Evolutionary conservation across 2,113 vertebrate species (phyloP).

Genomic region (Lagopus muta): DNA sequence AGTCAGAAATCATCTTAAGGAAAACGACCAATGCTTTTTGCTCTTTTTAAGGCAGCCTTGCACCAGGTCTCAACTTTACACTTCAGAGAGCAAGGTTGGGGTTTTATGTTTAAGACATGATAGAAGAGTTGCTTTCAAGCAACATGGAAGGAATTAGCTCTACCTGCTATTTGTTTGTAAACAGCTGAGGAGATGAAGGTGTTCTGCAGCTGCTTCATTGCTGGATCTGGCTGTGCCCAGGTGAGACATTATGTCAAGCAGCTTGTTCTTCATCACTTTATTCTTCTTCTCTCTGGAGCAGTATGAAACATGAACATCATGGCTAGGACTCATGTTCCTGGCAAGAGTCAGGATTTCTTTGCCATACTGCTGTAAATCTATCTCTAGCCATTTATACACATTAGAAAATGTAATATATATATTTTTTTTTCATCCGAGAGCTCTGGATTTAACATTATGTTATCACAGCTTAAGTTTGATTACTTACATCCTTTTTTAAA

Average conservation of each 20-base stretch:
- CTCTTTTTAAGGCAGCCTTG: neutral
- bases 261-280: neutral
- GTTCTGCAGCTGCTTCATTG: neutral
- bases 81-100: neutral
- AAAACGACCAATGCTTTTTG: neutral
- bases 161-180: neutral
- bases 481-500: neutral
- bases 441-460: fast-evolving
- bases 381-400: neutral
- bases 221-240: neutral
- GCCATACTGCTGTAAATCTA: neutral
- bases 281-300: neutral
- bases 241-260: neutral
- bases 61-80: neutral
- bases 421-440: neutral
- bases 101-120: neutral
- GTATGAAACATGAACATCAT: neutral
- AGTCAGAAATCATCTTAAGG: neutral
- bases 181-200: neutral
- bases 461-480: neutral
- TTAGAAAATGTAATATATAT: neutral
- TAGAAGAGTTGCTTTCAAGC: neutral
- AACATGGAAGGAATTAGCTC: neutral
- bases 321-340: neutral
- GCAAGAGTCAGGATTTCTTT: neutral